Percentiles rank a stretch among this genome's conserved stretches.
Conservation (phyloP, 2,113 vertebrate species). For the Plotosus lineatus region DNA sequence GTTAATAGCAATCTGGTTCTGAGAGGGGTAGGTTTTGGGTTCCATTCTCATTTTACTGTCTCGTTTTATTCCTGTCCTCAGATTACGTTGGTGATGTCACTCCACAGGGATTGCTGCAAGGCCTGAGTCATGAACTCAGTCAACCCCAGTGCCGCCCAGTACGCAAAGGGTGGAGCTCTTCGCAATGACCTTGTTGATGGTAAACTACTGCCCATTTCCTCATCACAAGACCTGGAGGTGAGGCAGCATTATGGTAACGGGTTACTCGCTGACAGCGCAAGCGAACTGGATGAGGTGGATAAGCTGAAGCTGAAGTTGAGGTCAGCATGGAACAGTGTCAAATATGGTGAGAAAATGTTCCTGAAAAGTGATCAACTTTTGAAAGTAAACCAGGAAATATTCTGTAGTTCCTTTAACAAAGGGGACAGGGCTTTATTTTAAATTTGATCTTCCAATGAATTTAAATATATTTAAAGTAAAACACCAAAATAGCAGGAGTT, state of each 20-base stretch:
- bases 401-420: not conserved
- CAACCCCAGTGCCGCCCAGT: constrained; percentile 82
- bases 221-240: constrained; percentile 52
- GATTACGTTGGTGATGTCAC: constrained; percentile 58
- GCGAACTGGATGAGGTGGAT: constrained; percentile 85
- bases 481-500: not conserved
- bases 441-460: not conserved
- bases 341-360: constrained; percentile 77
- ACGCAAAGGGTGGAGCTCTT: constrained; percentile 70
- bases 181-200: constrained; percentile 69
- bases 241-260: constrained; percentile 61
- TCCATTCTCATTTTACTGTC: no score
- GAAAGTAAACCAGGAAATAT: not conserved
- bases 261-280: constrained; percentile 47
- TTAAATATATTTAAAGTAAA: not conserved
- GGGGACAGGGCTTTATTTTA: not conserved
- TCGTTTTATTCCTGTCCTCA: constrained; percentile 27
- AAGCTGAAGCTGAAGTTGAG: constrained; percentile 85
- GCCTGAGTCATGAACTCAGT: constrained; percentile 80
- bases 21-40: not conserved
- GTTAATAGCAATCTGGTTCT: not conserved
- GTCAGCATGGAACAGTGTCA: constrained; percentile 89
- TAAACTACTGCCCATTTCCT: constrained; percentile 42
- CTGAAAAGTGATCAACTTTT: not conserved
- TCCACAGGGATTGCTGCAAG: constrained; percentile 38